Evolutionary conservation across 2,113 vertebrate genomes (phyloP), one percentile per base, ranked within the genome.

Genomic region (Otis tarda): DNA sequence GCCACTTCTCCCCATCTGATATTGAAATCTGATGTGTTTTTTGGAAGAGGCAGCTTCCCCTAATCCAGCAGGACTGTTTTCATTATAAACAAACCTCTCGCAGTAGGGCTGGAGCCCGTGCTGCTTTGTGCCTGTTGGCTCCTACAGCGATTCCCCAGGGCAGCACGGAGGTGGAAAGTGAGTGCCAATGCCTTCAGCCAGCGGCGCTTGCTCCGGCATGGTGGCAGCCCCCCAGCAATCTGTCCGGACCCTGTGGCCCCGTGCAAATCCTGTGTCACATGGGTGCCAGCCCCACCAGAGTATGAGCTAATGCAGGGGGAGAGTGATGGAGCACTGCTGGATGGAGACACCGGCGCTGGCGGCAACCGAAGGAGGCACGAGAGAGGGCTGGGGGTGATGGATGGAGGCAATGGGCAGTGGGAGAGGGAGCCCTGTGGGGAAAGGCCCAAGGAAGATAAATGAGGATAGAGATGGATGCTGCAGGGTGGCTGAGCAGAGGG

Each of bases 71-170:
- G 84, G 28, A 50, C 73, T 91, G 22, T 53, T 91, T 97, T 83
- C 50, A 69, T 67, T 79, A 31, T 60, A 93, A 96, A 87, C 61
- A 90, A 89, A 57, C 10, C 19, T 37, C 78, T 76, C 23, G 0
- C 9, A 19, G 65, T 31, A 68, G 71, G 57, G 65, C 49, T 59
- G 61, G 31, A 70, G 82, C 25, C 50, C 2, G 3, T 0, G 0
- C 31, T 71, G 63, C 63, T 47, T 68, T 83, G 53, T 50, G 79
- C 56, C 30, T 74, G 10, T 52, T 74, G 87, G 67, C 61, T 85
- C 49, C 3, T 4, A 43, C 33, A 27, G 41, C 0, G 0, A 39
- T 43, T 93, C 53, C 65, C 28, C 0, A 0, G 28, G 18, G n/a
- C 18, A 4, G 33, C n/a, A 22, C 1, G 5, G 59, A 49, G 21